These are phyloP conservation scores for Leptothorax acervorum DNA, from an alignment of 2,888 invertebrate genomes.

Conservation along the genomic window DNA sequence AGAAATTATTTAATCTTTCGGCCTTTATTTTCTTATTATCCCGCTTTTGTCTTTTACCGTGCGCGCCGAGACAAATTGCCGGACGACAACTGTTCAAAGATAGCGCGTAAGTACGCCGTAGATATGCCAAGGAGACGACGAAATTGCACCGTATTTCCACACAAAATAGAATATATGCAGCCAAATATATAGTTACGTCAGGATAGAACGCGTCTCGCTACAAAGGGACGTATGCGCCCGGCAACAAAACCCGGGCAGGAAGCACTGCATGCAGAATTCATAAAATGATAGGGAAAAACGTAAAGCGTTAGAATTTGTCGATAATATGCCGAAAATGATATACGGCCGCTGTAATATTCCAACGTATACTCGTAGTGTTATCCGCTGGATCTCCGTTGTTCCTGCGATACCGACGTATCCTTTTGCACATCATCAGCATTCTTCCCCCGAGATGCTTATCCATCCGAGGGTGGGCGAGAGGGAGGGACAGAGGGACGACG, in stretches of 20 bases:
- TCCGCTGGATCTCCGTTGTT: conserved; percentile 11
- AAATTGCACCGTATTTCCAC: conserved; percentile 48
- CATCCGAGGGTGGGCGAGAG: not conserved
- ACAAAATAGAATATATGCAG: conserved; percentile 46
- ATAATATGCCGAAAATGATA: conserved; percentile 44
- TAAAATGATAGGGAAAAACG: conserved; percentile 25
- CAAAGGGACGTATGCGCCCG: conserved; percentile 9
- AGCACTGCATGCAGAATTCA: conserved; percentile 41
- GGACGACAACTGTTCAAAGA: conserved; percentile 47
- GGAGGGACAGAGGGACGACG: not conserved
- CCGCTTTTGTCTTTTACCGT: not conserved
- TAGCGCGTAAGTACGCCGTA: conserved; percentile 42
- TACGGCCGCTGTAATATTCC: conserved; percentile 18
- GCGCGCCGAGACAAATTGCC: conserved; percentile 18
- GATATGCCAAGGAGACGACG: conserved; percentile 37
- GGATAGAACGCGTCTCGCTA: conserved; percentile 16
- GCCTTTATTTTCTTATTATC: conserved; percentile 67
- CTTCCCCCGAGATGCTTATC: conserved; percentile 17
- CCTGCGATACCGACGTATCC: not conserved
- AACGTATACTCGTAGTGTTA: not conserved
- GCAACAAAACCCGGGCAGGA: conserved; percentile 6
- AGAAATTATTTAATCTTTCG: conserved; percentile 74
- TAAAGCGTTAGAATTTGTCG: conserved; percentile 16
- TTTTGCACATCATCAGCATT: conserved; percentile 39
- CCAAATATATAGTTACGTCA: conserved; percentile 22